These are phyloP conservation scores for Acheta domesticus DNA, from an alignment of 2,888 invertebrate species.

Conservation along the genomic window DNA sequence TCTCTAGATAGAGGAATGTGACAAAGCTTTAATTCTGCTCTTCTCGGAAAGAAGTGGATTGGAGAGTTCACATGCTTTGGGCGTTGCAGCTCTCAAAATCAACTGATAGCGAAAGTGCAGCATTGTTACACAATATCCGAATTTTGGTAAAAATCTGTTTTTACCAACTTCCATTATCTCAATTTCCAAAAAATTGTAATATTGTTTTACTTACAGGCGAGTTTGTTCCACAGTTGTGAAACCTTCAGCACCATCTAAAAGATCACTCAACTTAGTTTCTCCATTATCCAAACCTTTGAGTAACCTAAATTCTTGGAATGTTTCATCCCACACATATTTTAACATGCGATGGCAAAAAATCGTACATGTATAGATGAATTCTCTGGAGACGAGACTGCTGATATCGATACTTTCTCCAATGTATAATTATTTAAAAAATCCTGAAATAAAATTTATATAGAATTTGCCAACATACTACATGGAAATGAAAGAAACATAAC, in stretches of 20 bases:
- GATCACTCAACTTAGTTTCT: slow-evolving; percentile 39
- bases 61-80: no score
- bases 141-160: background rate
- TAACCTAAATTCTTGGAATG: slow-evolving; percentile 39
- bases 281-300: slow-evolving; percentile 42
- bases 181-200: background rate
- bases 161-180: slow-evolving; percentile 27
- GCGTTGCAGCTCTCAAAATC: no score
- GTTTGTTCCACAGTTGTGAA: slow-evolving; percentile 38
- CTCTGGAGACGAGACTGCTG: slow-evolving; percentile 12
- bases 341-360: slow-evolving; percentile 41
- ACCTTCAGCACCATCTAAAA: slow-evolving; percentile 39
- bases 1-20: no score
- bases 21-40: no score
- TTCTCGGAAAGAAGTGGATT: no score
- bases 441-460: slow-evolving; percentile 27
- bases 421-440: slow-evolving; percentile 32
- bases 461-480: background rate
- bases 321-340: slow-evolving; percentile 43
- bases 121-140: background rate
- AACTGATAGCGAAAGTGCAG: no score
- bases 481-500: no score
- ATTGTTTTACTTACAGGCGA: slow-evolving; percentile 35
- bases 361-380: slow-evolving; percentile 34
- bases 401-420: slow-evolving; percentile 22